These are phyloP conservation scores for Pelodiscus sinensis DNA, from an alignment of 2,113 vertebrate species.

Conservation along the genomic window DNA sequence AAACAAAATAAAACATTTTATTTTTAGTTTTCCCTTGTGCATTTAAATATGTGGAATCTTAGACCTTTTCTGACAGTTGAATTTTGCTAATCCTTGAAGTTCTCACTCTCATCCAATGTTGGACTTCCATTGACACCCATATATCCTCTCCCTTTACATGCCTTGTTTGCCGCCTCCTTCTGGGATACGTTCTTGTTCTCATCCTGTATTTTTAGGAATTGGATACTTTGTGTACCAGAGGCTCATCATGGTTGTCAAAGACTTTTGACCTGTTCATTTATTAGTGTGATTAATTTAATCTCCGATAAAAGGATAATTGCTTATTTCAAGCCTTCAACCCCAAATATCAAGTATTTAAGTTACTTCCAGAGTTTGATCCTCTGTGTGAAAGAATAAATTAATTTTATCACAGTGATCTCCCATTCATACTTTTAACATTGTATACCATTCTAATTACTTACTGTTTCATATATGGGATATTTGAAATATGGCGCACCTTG, in stretches of 20 bases:
- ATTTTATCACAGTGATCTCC: neutral
- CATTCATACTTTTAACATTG: neutral
- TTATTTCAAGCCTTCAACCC: neutral
- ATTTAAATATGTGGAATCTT: neutral
- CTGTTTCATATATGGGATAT: neutral
- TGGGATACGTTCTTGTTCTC: neutral
- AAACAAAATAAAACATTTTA: neutral
- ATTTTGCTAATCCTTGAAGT: neutral
- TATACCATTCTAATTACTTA: neutral
- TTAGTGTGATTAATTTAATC: neutral
- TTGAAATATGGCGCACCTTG: neutral
- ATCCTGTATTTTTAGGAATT: neutral
- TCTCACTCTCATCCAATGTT: neutral
- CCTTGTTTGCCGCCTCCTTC: neutral
- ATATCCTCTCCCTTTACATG: neutral
- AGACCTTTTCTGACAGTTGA: neutral
- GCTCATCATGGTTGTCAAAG: neutral
- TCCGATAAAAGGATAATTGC: no score
- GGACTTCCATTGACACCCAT: neutral
- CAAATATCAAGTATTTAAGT: neutral
- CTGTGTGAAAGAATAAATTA: neutral
- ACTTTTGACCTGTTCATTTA: neutral
- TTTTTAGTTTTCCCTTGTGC: neutral
- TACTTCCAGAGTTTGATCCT: neutral
- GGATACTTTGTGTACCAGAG: neutral